Base-by-base conservation (phyloP, 2,888 invertebrate species). In the Epirrhoe tristata region DNA sequence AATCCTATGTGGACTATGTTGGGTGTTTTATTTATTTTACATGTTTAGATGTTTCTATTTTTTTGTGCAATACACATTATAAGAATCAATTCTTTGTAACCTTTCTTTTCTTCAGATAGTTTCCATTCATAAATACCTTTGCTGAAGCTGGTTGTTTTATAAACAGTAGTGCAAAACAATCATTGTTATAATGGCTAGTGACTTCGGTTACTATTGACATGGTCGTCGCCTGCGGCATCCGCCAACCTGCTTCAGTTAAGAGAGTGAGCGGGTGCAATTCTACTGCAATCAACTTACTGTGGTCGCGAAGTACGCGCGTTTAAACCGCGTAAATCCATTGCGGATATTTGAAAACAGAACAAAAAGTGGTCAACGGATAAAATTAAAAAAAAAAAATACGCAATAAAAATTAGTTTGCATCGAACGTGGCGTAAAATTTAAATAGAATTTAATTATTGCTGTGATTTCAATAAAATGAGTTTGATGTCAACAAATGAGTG, bases 271-370 rank as follows among this genome's bases (percentile, higher is more conserved):
- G 79, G 84, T 82, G 77, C 81, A 77, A 86, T 83, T 83, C 78
- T 81, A 85, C 82, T 82, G 85, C 91, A 92, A 91, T 91, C 89
- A 84, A 81, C 84, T 79, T 80, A 81, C 82, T 71, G 87, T 84
- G 80, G 81, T 82, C 86, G 87, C 79, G 81, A 76, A 85, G 85
- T 86, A 87, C 89, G 90, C 88, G 87, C 86, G 82, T 78, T 31
- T 4, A 24, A 63, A 58, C 32, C 50, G 50, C 34, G 53, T 48
- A 55, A 12, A 55, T 57, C n/a, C 17, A 58, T 8, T 46, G 51
- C 54, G 53, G 16, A 43, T 14, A 34, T 46, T n/a, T 12, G 17
- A 50, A 57, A 46, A 31, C 8, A 16, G 34, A 34, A 58, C 50
- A 50, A 51, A 48, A 48, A 58, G 12, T 16, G 10, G 14, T 36